Percentiles rank a stretch among this genome's conserved stretches.
phyloP scores from a whole-genome alignment of 2,797 vertebrate species.

The Myiotriccus ornatus region DNA sequence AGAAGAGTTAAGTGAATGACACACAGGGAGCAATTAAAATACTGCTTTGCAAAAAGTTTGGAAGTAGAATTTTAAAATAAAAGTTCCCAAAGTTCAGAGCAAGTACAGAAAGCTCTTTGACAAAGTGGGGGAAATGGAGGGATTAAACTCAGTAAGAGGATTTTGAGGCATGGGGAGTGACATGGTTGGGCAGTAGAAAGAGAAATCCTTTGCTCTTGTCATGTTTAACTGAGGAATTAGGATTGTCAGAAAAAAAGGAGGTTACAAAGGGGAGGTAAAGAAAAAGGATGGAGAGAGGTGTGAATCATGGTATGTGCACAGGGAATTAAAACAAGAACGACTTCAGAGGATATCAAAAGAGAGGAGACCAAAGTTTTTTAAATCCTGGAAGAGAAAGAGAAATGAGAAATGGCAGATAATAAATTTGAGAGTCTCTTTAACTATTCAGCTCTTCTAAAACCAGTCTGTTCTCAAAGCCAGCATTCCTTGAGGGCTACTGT shows the following conservation, averaged over 20 bases:
- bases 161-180: conserved; percentile 44
- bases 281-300: neutral
- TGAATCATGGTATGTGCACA: neutral
- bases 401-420: neutral
- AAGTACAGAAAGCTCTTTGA: conserved; percentile 17
- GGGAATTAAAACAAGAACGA: neutral
- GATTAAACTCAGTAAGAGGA: conserved; percentile 55
- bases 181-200: conserved; percentile 43
- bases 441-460: neutral
- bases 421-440: neutral
- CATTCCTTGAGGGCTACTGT: neutral
- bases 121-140: neutral
- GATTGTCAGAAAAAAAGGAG: conserved; percentile 20
- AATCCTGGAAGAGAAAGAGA: neutral
- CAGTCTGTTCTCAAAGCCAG: neutral
- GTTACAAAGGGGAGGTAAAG: conserved; percentile 12
- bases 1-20: neutral
- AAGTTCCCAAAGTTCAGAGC: conserved; percentile 22
- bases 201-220: conserved; percentile 44
- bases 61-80: conserved; percentile 5
- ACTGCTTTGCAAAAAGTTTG: conserved; percentile 1
- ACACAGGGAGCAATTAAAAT: conserved; percentile 21
- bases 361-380: neutral
- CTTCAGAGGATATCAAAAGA: neutral
- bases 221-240: conserved; percentile 46